Conservation (phyloP, 2,888 invertebrate species). For the Agrenia bidenticulata region DNA sequence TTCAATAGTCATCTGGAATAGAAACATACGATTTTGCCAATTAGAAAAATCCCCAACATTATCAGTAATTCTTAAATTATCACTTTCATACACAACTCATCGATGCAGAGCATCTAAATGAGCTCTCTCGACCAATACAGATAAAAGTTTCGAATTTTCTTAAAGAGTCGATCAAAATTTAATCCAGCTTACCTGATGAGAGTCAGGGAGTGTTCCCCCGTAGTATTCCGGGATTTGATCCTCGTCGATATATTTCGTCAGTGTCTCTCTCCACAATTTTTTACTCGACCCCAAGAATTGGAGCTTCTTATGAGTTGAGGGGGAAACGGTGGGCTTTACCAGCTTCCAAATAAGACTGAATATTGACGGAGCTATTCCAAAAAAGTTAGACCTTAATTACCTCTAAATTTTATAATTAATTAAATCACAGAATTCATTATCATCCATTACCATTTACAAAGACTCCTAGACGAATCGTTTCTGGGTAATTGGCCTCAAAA, state of each 20-base stretch:
- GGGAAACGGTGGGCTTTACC: constrained; percentile 22
- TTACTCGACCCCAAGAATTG: constrained; percentile 14
- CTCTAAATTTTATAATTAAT: not conserved
- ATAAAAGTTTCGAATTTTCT: too few relatives aligned
- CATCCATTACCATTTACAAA: constrained; percentile 26
- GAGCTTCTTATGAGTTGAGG: constrained; percentile 26
- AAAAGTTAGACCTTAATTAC: not conserved
- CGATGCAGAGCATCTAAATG: too few relatives aligned
- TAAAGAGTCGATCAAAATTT: too few relatives aligned
- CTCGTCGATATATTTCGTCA: constrained; percentile 6
- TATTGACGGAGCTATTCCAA: constrained; percentile 17
- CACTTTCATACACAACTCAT: too few relatives aligned
- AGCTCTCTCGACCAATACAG: too few relatives aligned
- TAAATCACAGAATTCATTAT: not conserved
- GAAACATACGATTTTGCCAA: too few relatives aligned
- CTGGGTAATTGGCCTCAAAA: constrained; percentile 32
- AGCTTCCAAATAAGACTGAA: constrained; percentile 29
- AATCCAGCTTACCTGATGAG: too few relatives aligned
- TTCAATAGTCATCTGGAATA: too few relatives aligned
- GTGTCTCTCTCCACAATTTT: constrained; percentile 24
- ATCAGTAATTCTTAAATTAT: too few relatives aligned
- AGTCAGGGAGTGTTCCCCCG: constrained; percentile 10
- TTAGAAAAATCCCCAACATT: too few relatives aligned
- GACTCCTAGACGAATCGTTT: constrained; percentile 20
- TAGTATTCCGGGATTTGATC: constrained; percentile 29